Conservation (phyloP, 2,888 invertebrate species). For the Stenurella melanura region DNA sequence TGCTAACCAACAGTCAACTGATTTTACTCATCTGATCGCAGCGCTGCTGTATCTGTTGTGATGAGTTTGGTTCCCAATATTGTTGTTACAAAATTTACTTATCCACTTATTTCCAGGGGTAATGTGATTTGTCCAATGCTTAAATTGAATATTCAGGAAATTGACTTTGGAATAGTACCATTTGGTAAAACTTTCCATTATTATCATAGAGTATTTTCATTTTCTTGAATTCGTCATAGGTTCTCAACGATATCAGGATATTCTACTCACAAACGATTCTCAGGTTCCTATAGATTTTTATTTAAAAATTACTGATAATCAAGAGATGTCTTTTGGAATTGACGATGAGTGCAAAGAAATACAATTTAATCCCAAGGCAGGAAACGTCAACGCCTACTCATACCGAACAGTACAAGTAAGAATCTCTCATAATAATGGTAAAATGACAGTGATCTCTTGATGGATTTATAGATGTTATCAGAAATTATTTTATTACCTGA, state of each 20-base stretch:
- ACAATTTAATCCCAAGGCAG: slow-evolving; percentile 73
- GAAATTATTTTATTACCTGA: no score
- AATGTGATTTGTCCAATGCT: slow-evolving; percentile 78
- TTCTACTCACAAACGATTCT: slow-evolving; percentile 76
- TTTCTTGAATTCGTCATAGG: slow-evolving; percentile 26
- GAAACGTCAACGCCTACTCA: slow-evolving; percentile 73
- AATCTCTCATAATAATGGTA: not conserved
- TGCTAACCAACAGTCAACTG: no score
- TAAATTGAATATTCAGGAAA: slow-evolving; percentile 74
- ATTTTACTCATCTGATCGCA: no score
- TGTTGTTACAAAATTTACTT: not conserved
- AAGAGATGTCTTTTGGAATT: not conserved
- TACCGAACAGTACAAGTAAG: slow-evolving; percentile 73
- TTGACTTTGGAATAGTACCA: slow-evolving; percentile 78
- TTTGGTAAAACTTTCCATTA: slow-evolving; percentile 72
- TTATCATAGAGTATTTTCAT: not conserved
- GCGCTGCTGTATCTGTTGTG: no score
- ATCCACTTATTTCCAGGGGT: slow-evolving; percentile 74
- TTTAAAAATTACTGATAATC: slow-evolving; percentile 70
- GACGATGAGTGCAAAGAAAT: slow-evolving; percentile 78
- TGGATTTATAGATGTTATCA: no score
- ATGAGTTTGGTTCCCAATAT: not conserved
- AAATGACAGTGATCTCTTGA: not conserved
- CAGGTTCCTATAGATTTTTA: slow-evolving; percentile 75
- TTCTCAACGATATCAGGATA: slow-evolving; percentile 56